Base-by-base conservation (phyloP, 2,797 vertebrate species). In the Danio tinwini region DNA sequence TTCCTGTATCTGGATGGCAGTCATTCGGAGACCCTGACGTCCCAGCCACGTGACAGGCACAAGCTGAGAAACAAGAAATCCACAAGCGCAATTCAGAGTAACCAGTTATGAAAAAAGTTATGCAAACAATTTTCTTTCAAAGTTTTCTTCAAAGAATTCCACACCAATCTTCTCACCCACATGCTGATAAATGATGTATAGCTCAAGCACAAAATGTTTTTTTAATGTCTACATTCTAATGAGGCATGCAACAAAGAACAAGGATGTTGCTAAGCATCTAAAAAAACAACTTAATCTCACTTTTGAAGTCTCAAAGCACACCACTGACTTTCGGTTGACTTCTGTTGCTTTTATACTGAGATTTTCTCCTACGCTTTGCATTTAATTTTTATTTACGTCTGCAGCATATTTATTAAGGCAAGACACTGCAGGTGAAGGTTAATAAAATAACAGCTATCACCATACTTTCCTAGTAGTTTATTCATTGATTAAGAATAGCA, bases 1-100 rank as follows among this genome's bases (percentile, higher is more conserved):
- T 91, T 78, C 97, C 97, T 0, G 93, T 95, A 72, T 45, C 3
- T 0, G 92, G 88, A 84, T 97, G 86, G 0, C 97, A 99, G 85
- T 93, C 87, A 2, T 86, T 87, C n/a, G 72, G 72, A 5, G 83
- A 85, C 0, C 79, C 86, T 7, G 83, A 87, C 0, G 94, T 95
- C 65, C 97, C 97, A 0, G 29, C 19, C 0, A 87, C 87, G 61
- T 88, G 83, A 88, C 97, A 99, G 64, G 82, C 82, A 83, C 97
- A 99, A 21, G 94, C 97, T 99, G 52, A 75, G 37, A 81, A 75
- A 53, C 7, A 65, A 29, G 16, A 61, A 68, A 21, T 21, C 62
- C 17, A 59, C 37, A 37, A 70, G 65, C 44, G 67, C 44, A 81
- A 52, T 52, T 47, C 14, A 69, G 39, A 6, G 37, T 37, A 37